Percentiles rank a stretch among this genome's conserved stretches.
These are phyloP conservation scores for Zenarchopterus dispar DNA, from an alignment of 2,797 vertebrate species.

Conservation along the genomic window DNA sequence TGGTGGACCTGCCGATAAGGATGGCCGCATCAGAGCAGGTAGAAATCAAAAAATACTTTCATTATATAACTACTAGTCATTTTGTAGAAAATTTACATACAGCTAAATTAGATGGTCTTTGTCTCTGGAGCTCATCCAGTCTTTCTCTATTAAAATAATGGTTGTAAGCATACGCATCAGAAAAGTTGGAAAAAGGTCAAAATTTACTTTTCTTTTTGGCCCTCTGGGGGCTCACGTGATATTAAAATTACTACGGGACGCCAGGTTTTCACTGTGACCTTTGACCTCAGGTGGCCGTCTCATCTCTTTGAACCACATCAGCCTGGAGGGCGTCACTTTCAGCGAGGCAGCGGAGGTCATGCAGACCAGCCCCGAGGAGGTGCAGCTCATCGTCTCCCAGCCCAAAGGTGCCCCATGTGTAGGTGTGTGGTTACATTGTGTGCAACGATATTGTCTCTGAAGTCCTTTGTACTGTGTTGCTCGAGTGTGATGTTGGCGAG, in stretches of 20 bases:
- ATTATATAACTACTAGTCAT: too few species aligned
- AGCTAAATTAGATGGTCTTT: too few species aligned
- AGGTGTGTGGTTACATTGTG: not conserved
- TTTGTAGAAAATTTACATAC: too few species aligned
- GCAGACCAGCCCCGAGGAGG: constrained; percentile 86
- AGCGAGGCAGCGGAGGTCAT: constrained; percentile 89
- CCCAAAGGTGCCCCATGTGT: constrained; percentile 82
- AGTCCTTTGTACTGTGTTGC: too few species aligned
- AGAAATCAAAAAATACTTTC: not conserved
- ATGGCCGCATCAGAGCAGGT: constrained; percentile 89
- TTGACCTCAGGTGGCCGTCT: constrained; percentile 84
- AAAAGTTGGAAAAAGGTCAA: too few species aligned
- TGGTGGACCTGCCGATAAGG: constrained; percentile 89
- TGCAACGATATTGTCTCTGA: too few species aligned
- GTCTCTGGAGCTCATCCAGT: too few species aligned
- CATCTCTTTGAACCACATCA: constrained; percentile 90
- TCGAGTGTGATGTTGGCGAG: too few species aligned
- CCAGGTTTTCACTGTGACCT: constrained; percentile 54
- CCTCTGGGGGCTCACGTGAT: too few species aligned
- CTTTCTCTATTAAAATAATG: too few species aligned
- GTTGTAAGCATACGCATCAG: not conserved
- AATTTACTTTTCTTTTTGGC: too few species aligned
- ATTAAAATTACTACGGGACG: constrained; percentile 18
- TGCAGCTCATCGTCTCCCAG: constrained; percentile 91
- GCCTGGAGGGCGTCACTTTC: constrained; percentile 89